Evolutionary conservation across 2,113 vertebrate genomes (phyloP).

Genomic region (Cynopterus brachyotis): DNA sequence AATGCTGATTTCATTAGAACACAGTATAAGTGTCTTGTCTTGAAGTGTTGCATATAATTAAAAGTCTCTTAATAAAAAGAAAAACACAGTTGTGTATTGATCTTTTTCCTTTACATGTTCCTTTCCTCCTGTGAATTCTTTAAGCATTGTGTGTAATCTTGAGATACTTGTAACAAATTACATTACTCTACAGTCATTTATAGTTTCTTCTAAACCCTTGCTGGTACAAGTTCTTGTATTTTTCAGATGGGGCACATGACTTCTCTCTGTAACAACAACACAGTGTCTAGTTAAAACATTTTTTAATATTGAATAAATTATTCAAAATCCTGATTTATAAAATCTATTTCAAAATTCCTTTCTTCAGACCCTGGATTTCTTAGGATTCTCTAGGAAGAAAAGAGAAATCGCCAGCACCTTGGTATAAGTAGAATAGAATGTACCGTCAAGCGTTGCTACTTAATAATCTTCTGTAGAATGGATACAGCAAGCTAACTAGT

Average conservation of each 20-base stretch:
- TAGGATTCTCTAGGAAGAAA: background rate
- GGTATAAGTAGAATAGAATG: background rate
- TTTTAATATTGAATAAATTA: background rate
- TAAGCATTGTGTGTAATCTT: background rate
- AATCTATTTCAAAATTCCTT: background rate
- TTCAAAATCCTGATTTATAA: background rate
- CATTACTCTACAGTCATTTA: background rate
- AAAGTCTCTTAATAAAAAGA: background rate
- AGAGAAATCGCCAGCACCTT: background rate
- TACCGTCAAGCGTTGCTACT: background rate
- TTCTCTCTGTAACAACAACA: background rate
- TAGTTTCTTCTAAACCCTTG: background rate
- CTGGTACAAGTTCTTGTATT: background rate
- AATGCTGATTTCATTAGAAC: conserved; percentile 17
- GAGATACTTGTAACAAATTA: background rate
- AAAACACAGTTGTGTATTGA: background rate
- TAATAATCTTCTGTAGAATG: background rate
- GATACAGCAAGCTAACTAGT: background rate
- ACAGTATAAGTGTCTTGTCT: background rate
- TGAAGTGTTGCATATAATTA: conserved; percentile 4
- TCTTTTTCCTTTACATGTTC: background rate
- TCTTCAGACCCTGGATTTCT: background rate
- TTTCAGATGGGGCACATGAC: background rate
- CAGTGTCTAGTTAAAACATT: background rate
- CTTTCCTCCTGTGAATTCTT: background rate